Evolutionary conservation across 1,140 invertebrate genomes (phyloP).

Genomic region (Pentalonia nigronervosa): DNA sequence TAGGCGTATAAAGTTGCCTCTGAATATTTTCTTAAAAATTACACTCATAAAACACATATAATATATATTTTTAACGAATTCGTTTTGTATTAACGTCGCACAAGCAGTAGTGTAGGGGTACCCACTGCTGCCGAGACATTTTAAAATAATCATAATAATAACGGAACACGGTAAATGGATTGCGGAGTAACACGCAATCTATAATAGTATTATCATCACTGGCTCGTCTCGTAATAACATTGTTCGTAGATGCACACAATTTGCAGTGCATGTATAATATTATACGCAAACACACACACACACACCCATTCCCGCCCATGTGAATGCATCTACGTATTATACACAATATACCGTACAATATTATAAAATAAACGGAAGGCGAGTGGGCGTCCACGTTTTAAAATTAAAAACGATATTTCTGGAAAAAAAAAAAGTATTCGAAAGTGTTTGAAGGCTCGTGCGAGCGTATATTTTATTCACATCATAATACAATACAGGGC

Average conservation of each 20-base stretch:
- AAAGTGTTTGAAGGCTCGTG: background rate
- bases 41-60: background rate
- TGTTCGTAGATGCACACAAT: background rate
- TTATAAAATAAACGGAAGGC: background rate
- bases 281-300: background rate
- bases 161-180: background rate
- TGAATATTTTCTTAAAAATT: slow-evolving; percentile 7
- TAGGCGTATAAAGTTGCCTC: background rate
- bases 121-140: background rate
- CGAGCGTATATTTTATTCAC: background rate
- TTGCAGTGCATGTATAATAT: background rate
- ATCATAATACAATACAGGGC: background rate
- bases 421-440: slow-evolving; percentile 1
- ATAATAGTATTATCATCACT: background rate
- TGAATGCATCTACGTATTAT: background rate
- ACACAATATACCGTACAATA: background rate
- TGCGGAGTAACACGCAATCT: background rate
- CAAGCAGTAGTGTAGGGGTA: background rate
- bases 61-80: background rate
- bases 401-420: slow-evolving; percentile 15
- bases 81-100: background rate
- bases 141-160: slow-evolving; percentile 16
- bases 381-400: slow-evolving; percentile 23
- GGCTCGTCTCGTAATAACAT: background rate
- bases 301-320: background rate